These are phyloP conservation scores for Paramisgurnus dabryanus DNA, from an alignment of 2,113 vertebrate species.

Conservation along the genomic window DNA sequence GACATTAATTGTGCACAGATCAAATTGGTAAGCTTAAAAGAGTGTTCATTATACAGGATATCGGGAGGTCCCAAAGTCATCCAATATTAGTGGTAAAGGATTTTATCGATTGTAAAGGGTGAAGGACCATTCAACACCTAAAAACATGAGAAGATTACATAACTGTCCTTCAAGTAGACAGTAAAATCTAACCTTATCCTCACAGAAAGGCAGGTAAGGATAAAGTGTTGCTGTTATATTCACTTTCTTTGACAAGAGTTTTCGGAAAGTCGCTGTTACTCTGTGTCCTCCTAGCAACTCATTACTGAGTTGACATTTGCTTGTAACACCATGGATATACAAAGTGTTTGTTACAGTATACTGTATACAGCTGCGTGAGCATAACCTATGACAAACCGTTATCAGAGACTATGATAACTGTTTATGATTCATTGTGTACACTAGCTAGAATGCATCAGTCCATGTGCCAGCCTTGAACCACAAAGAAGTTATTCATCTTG, in stretches of 20 bases:
- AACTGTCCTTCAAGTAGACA: not conserved
- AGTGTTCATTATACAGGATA: not conserved
- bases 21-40: not conserved
- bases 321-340: too few species aligned
- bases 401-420: too few species aligned
- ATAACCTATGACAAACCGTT: not conserved
- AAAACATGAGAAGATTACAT: slow-evolving; percentile 31
- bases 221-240: not conserved
- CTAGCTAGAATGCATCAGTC: not conserved
- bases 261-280: too few species aligned
- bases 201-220: not conserved
- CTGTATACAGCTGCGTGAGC: too few species aligned
- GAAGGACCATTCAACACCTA: slow-evolving; percentile 28
- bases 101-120: slow-evolving; percentile 20
- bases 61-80: slow-evolving; percentile 15
- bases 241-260: not conserved
- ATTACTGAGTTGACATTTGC: too few species aligned
- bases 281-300: too few species aligned
- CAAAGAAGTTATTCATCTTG: not conserved
- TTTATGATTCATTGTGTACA: not conserved
- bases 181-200: slow-evolving; percentile 35
- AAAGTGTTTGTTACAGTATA: too few species aligned
- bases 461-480: slow-evolving; percentile 14
- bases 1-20: not conserved
- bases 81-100: slow-evolving; percentile 10